Evolutionary conservation across 2,113 vertebrate species (phyloP), one percentile per base, ranked within the genome.

Genomic region (Scartelaos histophorus): DNA sequence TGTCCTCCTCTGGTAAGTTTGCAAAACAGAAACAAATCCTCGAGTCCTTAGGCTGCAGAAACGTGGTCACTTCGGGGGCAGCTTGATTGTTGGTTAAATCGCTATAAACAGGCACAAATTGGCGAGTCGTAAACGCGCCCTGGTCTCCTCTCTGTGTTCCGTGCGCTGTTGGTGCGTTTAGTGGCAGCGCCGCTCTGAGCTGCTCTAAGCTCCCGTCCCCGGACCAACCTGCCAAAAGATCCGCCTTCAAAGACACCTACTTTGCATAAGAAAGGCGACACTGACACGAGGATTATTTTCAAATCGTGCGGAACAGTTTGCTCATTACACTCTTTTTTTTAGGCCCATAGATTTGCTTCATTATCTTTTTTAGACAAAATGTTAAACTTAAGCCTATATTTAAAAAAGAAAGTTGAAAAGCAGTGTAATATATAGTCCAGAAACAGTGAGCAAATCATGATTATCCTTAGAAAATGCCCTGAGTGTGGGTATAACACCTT

Each of bases 211-310:
- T 82, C 84, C 83, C 58, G 87, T 91, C 91, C 91, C 61, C 80
- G 79, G 84, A 87, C 91, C 90, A 92, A 93, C 92, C 94, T 93
- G 93, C 84, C 80, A 91, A 92, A 85, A 93, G 95, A 95, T 93
- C 94, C 95, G 95, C 96, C 94, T 96, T 84, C 93, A 93, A 94
- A 94, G 93, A 92, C 94, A 94, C 79, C 92, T 93, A 90, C 92
- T 96, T 96, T 95, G 93, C 95, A 96, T 97, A 94, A 95, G 93
- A 97, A 97, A 95, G 94, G 94, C 92, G 93, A 94, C 93, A 94
- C 94, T 93, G 95, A 94, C 95, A 95, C 94, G 94, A 93, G 89
- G 94, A 95, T 96, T 95, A 94, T 92, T 94, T 93, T 89, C 92
- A 93, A 94, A 93, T 93, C 92, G 92, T 84, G 94, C 92, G 93